Percentiles rank a stretch among this genome's conserved stretches.
Evolutionary conservation across 30 jellyfish, hydroid and myxozoan genomes (phyloP).

Genomic region (Turritopsis dohrnii): DNA sequence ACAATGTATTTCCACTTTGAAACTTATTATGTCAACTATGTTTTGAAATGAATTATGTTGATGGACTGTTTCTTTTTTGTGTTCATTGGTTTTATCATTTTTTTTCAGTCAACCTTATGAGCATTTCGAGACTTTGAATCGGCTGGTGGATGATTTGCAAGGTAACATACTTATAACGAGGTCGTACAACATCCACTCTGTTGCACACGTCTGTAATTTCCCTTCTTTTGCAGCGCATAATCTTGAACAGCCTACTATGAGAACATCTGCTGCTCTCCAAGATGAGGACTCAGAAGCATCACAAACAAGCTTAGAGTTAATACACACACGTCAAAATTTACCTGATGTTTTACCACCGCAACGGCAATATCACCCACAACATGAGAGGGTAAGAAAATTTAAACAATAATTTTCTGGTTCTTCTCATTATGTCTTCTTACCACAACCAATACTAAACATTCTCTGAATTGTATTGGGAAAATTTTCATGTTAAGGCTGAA

Average conservation of each 20-base stretch:
- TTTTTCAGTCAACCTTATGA: conserved; percentile 59
- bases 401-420: too few relatives aligned
- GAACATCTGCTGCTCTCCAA: conserved; percentile 11
- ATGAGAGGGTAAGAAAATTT: background rate
- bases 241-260: conserved; percentile 3
- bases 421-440: too few relatives aligned
- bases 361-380: conserved; percentile 31
- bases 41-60: background rate
- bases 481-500: too few relatives aligned
- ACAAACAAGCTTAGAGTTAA: conserved; percentile 35
- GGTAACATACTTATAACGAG: too few relatives aligned
- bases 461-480: too few relatives aligned
- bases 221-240: conserved; percentile 16
- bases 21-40: too few relatives aligned
- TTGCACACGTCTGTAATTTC: background rate
- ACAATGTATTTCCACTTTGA: too few relatives aligned
- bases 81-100: background rate
- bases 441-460: background rate
- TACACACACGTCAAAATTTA: conserved; percentile 33
- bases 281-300: conserved; percentile 34
- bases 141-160: conserved; percentile 87
- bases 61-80: too few relatives aligned
- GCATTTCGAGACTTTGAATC: conserved; percentile 86
- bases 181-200: too few relatives aligned
- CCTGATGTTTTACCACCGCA: conserved; percentile 97